Evolutionary conservation across 2,888 invertebrate species (phyloP).

Genomic region (Drosophila emarginata): DNA sequence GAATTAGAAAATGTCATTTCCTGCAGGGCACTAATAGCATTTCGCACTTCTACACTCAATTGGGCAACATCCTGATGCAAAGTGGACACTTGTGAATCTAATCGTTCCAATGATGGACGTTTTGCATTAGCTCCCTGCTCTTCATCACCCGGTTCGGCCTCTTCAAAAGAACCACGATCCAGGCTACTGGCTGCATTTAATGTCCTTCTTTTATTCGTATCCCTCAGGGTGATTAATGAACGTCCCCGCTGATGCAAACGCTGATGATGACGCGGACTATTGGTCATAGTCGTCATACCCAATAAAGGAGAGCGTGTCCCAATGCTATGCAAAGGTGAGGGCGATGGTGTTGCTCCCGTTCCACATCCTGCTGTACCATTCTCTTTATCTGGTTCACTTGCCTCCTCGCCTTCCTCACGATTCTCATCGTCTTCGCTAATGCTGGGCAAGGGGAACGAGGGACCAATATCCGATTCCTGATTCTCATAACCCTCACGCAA

Average conservation of each 20-base stretch:
- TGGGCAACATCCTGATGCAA: constrained; percentile 93
- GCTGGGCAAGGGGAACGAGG: constrained; percentile 89
- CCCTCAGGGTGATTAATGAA: constrained; percentile 84
- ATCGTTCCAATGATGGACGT: constrained; percentile 85
- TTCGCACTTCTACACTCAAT: constrained; percentile 92
- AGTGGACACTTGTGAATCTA: constrained; percentile 91
- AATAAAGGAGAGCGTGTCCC: constrained; percentile 76
- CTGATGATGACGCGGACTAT: constrained; percentile 76
- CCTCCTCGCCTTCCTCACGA: constrained; percentile 90
- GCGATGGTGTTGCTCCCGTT: constrained; percentile 85
- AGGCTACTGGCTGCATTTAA: constrained; percentile 83
- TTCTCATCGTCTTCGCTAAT: constrained; percentile 98
- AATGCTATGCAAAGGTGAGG: constrained; percentile 81
- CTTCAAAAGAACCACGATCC: constrained; percentile 81
- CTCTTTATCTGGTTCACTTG: constrained; percentile 97
- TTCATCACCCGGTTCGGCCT: constrained; percentile 71
- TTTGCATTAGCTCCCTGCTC: constrained; percentile 70
- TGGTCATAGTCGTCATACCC: constrained; percentile 53
- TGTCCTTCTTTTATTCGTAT: constrained; percentile 87
- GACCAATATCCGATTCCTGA: constrained; percentile 84
- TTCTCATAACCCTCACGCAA: constrained; percentile 96
- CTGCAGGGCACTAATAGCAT: constrained; percentile 92
- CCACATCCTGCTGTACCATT: constrained; percentile 88
- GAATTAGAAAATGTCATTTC: constrained; percentile 89
- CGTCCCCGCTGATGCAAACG: constrained; percentile 82